Percentiles rank a stretch among this genome's conserved stretches.
phyloP scores from a whole-genome alignment of 2,797 vertebrate species.

The Xerus rutilus region DNA sequence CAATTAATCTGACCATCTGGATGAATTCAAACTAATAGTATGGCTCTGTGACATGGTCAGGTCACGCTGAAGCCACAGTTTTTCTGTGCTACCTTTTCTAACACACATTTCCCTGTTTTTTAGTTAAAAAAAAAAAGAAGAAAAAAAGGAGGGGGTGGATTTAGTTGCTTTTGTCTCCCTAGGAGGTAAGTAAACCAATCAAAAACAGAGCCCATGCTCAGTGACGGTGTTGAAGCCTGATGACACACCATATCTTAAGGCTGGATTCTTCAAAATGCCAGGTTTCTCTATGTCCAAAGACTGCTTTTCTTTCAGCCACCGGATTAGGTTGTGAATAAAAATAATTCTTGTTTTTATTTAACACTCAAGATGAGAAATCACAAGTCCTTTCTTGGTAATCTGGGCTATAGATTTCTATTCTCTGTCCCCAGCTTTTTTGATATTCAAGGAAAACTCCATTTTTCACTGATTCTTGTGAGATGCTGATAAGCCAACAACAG shows the following conservation, averaged over 20 bases:
- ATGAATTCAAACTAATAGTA: slow-evolving; percentile 76
- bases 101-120: slow-evolving; percentile 70
- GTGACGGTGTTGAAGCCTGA: neutral
- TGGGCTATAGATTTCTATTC: slow-evolving; percentile 82
- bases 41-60: slow-evolving; percentile 72
- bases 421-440: slow-evolving; percentile 59
- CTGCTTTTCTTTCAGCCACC: slow-evolving; percentile 78
- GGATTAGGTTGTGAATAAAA: slow-evolving; percentile 83
- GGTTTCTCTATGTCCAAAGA: slow-evolving; percentile 68
- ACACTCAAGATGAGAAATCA: slow-evolving; percentile 77
- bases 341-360: slow-evolving; percentile 80
- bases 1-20: slow-evolving; percentile 68
- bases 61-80: slow-evolving; percentile 82
- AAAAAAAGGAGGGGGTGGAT: neutral
- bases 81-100: slow-evolving; percentile 78
- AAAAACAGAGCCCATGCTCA: slow-evolving; percentile 49
- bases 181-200: slow-evolving; percentile 82
- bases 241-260: slow-evolving; percentile 7
- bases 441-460: slow-evolving; percentile 66
- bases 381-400: slow-evolving; percentile 77
- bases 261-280: slow-evolving; percentile 61
- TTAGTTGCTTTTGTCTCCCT: slow-evolving; percentile 74
- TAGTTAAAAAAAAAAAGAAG: slow-evolving; percentile 49
- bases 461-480: slow-evolving; percentile 78
- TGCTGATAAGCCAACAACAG: slow-evolving; percentile 17